Evolutionary conservation across 2,888 invertebrate genomes (phyloP).

Genomic region (Andrena chrysosceles): DNA sequence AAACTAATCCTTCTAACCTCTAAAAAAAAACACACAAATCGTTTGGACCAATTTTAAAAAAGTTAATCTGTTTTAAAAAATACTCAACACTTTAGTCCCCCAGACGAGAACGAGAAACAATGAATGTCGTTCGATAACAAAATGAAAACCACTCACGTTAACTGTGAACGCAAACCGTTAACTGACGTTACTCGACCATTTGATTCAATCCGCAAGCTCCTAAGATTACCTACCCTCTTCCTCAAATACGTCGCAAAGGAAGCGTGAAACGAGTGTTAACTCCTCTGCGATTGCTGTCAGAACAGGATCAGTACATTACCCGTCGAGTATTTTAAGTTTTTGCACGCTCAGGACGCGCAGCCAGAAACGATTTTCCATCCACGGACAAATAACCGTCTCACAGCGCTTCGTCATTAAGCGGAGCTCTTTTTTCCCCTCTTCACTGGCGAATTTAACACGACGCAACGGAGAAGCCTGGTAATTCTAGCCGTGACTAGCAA

Average conservation of each 20-base stretch:
- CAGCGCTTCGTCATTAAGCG: conserved; percentile 13
- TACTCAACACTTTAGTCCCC: too few species aligned
- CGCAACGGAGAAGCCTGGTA: conserved; percentile 20
- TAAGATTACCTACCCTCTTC: background rate
- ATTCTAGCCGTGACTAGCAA: conserved; percentile 47
- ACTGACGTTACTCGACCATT: too few species aligned
- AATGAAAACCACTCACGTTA: too few species aligned
- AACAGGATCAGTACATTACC: background rate
- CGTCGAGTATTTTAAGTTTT: background rate
- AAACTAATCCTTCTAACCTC: too few species aligned
- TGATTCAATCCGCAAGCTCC: background rate
- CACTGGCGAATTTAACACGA: conserved; percentile 33
- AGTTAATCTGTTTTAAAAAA: too few species aligned
- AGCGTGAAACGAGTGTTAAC: background rate
- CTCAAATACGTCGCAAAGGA: background rate
- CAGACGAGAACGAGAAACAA: too few species aligned
- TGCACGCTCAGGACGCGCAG: background rate
- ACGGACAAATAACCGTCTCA: conserved; percentile 18
- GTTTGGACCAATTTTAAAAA: too few species aligned
- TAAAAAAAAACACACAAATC: too few species aligned
- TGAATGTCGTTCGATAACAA: too few species aligned
- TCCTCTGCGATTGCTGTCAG: background rate
- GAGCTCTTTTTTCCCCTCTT: conserved; percentile 29
- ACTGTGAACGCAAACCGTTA: too few species aligned
- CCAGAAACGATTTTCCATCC: background rate